Percentiles rank a stretch among this genome's conserved stretches.
Conservation (phyloP, 2,113 vertebrate species). For the Phaethornis superciliosus region DNA sequence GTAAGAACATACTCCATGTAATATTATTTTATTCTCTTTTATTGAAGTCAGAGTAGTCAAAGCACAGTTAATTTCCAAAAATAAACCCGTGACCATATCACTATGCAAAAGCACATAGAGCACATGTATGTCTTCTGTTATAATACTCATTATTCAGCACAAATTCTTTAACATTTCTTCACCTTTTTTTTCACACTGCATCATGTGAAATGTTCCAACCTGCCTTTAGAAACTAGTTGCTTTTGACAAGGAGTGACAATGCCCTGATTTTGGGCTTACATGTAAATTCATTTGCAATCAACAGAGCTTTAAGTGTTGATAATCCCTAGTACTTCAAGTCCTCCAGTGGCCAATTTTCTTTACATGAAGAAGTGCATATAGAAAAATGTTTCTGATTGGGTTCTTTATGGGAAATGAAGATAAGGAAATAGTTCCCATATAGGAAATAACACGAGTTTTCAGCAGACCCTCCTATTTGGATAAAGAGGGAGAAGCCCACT, state of each 20-base stretch:
- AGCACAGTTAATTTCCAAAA: background rate
- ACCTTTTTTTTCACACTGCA: background rate
- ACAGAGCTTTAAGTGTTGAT: background rate
- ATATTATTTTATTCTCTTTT: background rate
- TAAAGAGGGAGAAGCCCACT: background rate
- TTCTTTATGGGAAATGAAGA: background rate
- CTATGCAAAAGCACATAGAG: background rate
- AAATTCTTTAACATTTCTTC: background rate
- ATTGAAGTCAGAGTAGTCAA: background rate
- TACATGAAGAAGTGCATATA: background rate
- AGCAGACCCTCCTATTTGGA: background rate
- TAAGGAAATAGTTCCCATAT: background rate
- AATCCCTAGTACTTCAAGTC: background rate
- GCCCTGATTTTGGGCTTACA: background rate
- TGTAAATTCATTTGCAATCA: background rate
- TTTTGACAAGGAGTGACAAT: background rate
- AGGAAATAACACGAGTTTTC: background rate
- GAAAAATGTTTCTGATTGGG: background rate
- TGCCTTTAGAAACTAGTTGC: background rate
- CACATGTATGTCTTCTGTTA: background rate
- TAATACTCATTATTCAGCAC: background rate
- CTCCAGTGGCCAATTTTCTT: background rate
- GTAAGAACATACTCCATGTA: background rate
- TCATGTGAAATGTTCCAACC: too few relatives aligned
- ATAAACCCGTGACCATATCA: background rate